Base-by-base conservation (phyloP, 2,113 vertebrate genomes). In the Xiphophorus couchianus region DNA sequence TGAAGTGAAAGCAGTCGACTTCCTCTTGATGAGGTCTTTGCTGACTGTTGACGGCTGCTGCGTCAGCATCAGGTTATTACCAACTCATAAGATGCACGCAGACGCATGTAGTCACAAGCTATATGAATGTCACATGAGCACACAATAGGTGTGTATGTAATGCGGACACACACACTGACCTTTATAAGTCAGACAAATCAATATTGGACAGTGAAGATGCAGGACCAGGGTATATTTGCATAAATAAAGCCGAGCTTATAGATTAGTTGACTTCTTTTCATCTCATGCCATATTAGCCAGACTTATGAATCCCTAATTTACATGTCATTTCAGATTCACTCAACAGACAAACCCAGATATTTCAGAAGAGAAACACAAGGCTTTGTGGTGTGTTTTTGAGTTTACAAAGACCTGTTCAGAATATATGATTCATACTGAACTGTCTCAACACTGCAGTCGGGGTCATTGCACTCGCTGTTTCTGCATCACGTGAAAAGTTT, bases 1-100 rank as follows among this genome's bases (percentile, higher is more conserved):
- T 88, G 90, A 91, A 88, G 79, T 88, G 90, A 91, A 88, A 93
- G 81, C 78, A n/a, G 28, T 69, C 65, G 1, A 86, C 89, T 93
- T 93, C 89, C 90, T 90, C 90, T 75, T 82, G 63, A 83, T 82
- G 66, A 83, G 66, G 78, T 79, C 74, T 76, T 77, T 76, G 80
- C 86, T 89, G 86, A 88, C 86, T 66, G 31, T 70, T 73, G 62
- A 31, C 76, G 61, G 80, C 42, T 74, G 87, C 87, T 88, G 60
- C 62, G 54, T 88, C 80, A 81, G 86, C 86, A 31, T 33, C 12
- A 10, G 48, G 37, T 69, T 88, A 74, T 83, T 70, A 75, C 15
- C 6, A 62, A 27, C 48, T 8, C 33, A 37, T 17, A 35, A 28
- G 30, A 72, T 70, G n/a, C 19, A 13, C 33, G 39, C 67, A 48